These are phyloP conservation scores for human (Homo sapiens) DNA, from an alignment of 2,113 vertebrate species.

Conservation along the genomic window GRCh38 chr9:106436001-106436500, in stretches of 20 bases:
- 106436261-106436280: background rate
- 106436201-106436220: background rate
- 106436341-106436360: background rate
- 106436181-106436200: background rate
- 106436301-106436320: background rate
- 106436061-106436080: background rate
- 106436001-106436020: background rate
- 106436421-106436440: background rate
- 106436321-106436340: background rate
- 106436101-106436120: background rate
- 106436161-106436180: background rate
- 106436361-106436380: background rate
- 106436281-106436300: background rate
- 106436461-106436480: conserved; percentile 28
- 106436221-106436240: background rate
- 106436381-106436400: background rate
- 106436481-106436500: conserved; percentile 24
- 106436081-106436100: conserved; percentile 22
- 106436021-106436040: background rate
- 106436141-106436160: background rate
- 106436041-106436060: background rate
- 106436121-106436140: background rate
- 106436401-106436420: conserved; percentile 32
- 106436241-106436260: background rate
- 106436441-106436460: background rate